Evolutionary conservation across 2,888 invertebrate genomes (phyloP), one percentile per base, ranked within the genome.

Genomic region (Ectemnius lituratus): DNA sequence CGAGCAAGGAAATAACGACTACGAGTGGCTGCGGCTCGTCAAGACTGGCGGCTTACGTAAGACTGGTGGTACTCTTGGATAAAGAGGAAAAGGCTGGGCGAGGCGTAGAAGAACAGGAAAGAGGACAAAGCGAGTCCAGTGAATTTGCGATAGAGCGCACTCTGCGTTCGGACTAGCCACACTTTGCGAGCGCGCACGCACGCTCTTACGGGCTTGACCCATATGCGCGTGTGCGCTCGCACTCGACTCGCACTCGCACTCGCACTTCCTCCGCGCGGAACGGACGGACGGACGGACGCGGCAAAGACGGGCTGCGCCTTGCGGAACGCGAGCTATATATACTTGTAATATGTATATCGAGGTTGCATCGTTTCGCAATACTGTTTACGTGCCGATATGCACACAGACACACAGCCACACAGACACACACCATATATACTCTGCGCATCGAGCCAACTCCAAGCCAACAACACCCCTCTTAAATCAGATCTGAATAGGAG

Each of bases 51-150:
- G 16, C 52, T 52, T 52, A 52, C 52, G 52, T 52, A 52, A 52
- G 52, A 52, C 52, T 52, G n/a, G 2, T 16, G 52, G 16, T 52
- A 52, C 52, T 59, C 59, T 11, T 4, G 59, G 59, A 20, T 27
- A 59, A 59, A 59, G 59, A 59, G 59, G 59, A 59, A 59, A 59
- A 20, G 59, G 5, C 59, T 20, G 59, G 20, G 23, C 59, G 27
- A 59, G 59, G 52, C 52, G 52, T 14, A 16, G 16, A n/a, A 52
- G 13, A 52, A 16, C 37, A 37, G 37, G 5, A 37, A 37, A 37
- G 37, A 37, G 37, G 37, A 37, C 8, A 37, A 11, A 6, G 37
- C 37, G 37, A 37, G 37, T 37, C 37, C 37, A 37, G 11, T 37
- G 37, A 37, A 37, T 37, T 37, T 37, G 37, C 37, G 37, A 37